Percentiles rank a stretch among this genome's conserved stretches.
Evolutionary conservation across 2,113 vertebrate species (phyloP).

Genomic region (Craseonycteris thonglongyai): DNA sequence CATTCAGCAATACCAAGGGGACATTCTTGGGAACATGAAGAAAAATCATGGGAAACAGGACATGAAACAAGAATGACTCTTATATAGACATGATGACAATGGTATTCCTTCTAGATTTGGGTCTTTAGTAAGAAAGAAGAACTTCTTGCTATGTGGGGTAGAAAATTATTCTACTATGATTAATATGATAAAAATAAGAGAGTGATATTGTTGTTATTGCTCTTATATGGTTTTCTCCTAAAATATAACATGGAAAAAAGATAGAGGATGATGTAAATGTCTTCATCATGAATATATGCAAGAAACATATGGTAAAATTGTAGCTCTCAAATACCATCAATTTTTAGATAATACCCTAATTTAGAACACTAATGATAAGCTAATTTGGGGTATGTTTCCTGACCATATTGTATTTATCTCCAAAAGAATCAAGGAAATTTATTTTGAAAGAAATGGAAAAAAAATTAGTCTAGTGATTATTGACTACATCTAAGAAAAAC

Average conservation of each 20-base stretch:
- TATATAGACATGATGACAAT: conserved; percentile 46
- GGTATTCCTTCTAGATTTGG: conserved; percentile 27
- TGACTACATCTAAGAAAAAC: conserved; percentile 36
- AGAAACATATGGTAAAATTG: conserved; percentile 45
- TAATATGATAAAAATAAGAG: conserved; percentile 65
- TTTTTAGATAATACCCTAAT: conserved; percentile 47
- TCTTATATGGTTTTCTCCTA: conserved; percentile 38
- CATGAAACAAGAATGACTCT: neutral
- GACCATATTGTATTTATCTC: conserved; percentile 28
- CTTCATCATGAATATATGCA: conserved; percentile 44
- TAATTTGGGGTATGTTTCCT: conserved; percentile 53
- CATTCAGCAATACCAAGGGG: conserved; percentile 48
- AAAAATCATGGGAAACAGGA: conserved; percentile 50
- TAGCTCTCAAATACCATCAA: conserved; percentile 36
- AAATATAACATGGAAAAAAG: conserved; percentile 39
- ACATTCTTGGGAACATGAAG: conserved; percentile 43
- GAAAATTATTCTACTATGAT: conserved; percentile 52
- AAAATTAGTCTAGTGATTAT: neutral
- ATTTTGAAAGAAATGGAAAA: neutral
- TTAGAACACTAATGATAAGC: conserved; percentile 41
- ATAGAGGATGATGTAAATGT: conserved; percentile 21
- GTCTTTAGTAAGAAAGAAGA: conserved; percentile 44
- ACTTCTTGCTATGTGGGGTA: conserved; percentile 40
- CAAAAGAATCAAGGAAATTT: neutral
- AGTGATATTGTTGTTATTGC: conserved; percentile 50